phyloP scores from a whole-genome alignment of 2,888 invertebrate genomes.

The Ophioninae sp. region DNA sequence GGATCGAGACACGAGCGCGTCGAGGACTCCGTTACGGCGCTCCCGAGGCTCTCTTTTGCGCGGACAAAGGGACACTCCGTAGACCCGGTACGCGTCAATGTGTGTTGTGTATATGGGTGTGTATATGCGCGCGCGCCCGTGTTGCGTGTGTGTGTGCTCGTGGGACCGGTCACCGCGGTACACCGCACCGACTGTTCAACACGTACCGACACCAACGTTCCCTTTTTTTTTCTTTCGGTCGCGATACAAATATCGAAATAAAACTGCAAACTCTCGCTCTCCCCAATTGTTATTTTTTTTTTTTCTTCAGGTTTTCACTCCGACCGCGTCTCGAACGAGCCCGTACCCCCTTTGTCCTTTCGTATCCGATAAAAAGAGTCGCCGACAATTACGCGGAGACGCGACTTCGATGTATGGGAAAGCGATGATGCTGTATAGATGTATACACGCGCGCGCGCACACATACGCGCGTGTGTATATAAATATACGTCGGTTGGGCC shows the following conservation, averaged over 20 bases:
- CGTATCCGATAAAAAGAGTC: slow-evolving; percentile 1
- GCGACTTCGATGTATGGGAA: background rate
- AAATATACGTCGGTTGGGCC: background rate
- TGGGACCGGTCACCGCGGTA: slow-evolving; percentile 61
- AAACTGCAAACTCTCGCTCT: slow-evolving; percentile 2
- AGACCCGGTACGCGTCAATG: slow-evolving; percentile 47
- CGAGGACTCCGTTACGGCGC: slow-evolving; percentile 63
- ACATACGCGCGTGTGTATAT: background rate
- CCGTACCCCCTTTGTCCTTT: background rate
- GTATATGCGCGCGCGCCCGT: background rate
- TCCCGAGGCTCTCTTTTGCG: slow-evolving; percentile 57
- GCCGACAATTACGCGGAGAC: background rate
- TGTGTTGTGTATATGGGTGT: slow-evolving; percentile 8
- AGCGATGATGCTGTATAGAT: background rate
- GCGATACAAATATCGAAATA: background rate
- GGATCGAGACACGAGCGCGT: slow-evolving; percentile 48
- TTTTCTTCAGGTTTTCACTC: background rate
- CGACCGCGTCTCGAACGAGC: background rate
- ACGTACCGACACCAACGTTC: slow-evolving; percentile 39
- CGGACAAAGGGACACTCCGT: slow-evolving; percentile 62
- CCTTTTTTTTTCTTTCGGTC: slow-evolving; percentile 26
- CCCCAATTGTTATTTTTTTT: background rate
- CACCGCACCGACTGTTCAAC: slow-evolving; percentile 56
- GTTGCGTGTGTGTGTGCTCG: slow-evolving; percentile 20
- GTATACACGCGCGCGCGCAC: background rate